Base-by-base conservation (phyloP, 2,888 invertebrate species). In the Cynaeus angustus region DNA sequence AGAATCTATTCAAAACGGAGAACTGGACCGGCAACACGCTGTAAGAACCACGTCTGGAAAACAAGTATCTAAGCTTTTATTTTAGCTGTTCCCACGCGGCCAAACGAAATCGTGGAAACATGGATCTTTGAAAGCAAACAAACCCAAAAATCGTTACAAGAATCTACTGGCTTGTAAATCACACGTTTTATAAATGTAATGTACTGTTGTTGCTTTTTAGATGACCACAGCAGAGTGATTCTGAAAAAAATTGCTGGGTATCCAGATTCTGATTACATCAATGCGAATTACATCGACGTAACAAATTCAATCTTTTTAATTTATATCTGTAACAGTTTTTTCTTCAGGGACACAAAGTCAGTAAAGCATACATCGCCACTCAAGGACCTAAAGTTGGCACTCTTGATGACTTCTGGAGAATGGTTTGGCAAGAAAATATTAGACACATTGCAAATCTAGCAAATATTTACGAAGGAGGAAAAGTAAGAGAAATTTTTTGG, bases 201-300 rank as follows among this genome's bases (percentile, higher is more conserved):
- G n/a, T n/a, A 28, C 28, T 28, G 7, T 41, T 12, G 6, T 33
- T 21, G 1, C 2, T 21, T 53, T 58, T 33, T 72, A 87, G 87
- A 88, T 79, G 87, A 88, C 71, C 85, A 87, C 66, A 85, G 85
- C 1, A 81, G 88, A 73, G 88, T 88, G 4, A 78, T 81, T 72
- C 73, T 86, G 69, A 78, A 81, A 66, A 85, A 82, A 79, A 76
- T 84, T 58, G 75, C 79, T 55, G 83, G 79, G 56, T 85, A 83
- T 76, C 82, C 79, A 9, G 79, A 79, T 72, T 86, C 86, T 0
- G 87, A 87, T 77, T 87, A 87, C 72, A 88, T 88, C 10, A 88
- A 88, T 78, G 88, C 88, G 0, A 88, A 85, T 79, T 87, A 85
- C 71, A 85, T 87, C 48, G 83, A 85, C 68, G 87, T 87, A 82